These are phyloP conservation scores for Bagarius yarrelli DNA, from an alignment of 2,113 vertebrate species.

Conservation along the genomic window DNA sequence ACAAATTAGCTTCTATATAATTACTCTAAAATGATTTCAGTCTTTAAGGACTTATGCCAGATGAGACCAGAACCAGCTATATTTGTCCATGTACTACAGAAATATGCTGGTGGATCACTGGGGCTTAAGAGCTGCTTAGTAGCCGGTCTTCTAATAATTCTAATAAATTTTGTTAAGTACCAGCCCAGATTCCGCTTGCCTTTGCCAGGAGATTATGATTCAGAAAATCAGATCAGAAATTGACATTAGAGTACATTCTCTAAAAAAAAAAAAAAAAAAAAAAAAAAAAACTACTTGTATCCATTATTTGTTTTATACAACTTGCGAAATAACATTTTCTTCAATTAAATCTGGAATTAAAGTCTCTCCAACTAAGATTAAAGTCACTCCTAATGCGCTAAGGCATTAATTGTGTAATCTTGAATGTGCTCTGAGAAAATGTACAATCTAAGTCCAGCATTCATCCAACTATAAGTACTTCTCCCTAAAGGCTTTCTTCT, in stretches of 20 bases:
- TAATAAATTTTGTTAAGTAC: neutral
- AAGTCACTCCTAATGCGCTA: neutral
- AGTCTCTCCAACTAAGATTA: neutral
- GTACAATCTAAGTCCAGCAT: neutral
- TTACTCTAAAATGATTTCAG: neutral
- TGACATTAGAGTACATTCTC: neutral
- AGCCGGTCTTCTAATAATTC: neutral
- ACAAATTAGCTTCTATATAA: neutral
- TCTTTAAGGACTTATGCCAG: neutral
- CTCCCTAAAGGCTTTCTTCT: neutral
- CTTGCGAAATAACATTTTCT: too few relatives aligned
- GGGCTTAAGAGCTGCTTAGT: neutral
- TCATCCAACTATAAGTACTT: neutral
- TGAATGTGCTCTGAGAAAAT: neutral
- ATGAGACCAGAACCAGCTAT: slow-evolving; percentile 12
- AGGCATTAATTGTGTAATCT: neutral
- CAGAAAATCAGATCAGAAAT: neutral
- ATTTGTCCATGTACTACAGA: neutral
- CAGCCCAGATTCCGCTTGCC: neutral
- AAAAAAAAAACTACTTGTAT: neutral
- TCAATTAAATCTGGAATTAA: neutral
- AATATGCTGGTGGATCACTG: neutral
- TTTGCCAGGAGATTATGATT: neutral
- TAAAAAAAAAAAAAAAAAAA: neutral
- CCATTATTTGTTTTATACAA: neutral